phyloP scores from a whole-genome alignment of 2,113 vertebrate genomes.

The Perca schrenkii region DNA sequence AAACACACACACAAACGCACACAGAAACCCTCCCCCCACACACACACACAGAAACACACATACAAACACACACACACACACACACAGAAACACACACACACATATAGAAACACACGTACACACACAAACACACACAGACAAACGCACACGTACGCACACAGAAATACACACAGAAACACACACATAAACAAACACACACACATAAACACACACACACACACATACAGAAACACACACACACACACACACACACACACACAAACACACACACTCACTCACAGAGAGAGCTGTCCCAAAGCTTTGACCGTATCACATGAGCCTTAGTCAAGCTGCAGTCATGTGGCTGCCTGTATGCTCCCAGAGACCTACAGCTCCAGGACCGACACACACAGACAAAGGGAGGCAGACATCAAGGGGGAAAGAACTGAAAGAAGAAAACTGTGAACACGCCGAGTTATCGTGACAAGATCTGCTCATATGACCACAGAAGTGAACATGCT shows the following conservation, averaged over 20 bases:
- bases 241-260: slow-evolving; percentile 6
- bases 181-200: background rate
- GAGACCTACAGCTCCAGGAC: slow-evolving; percentile 47
- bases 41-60: background rate
- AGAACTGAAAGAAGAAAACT: no score
- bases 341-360: slow-evolving; percentile 52
- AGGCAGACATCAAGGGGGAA: background rate
- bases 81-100: slow-evolving; percentile 6
- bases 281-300: slow-evolving; percentile 32
- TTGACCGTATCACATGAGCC: slow-evolving; percentile 70
- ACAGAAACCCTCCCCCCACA: slow-evolving; percentile 1
- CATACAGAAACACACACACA: background rate
- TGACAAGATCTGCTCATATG: background rate
- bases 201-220: slow-evolving; percentile 9
- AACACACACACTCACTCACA: background rate
- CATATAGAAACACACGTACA: slow-evolving; percentile 15
- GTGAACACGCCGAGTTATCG: background rate
- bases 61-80: slow-evolving; percentile 32
- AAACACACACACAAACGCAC: slow-evolving; percentile 27
- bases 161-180: background rate
- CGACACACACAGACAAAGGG: background rate
- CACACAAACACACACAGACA: slow-evolving; percentile 10
- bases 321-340: slow-evolving; percentile 72
- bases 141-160: background rate
- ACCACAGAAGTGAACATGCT: background rate